A percentile compares a stretch with the other conserved stretches of the same genome.
phyloP scores from a whole-genome alignment of 2,113 vertebrate genomes.

The Delphinapterus leucas region DNA sequence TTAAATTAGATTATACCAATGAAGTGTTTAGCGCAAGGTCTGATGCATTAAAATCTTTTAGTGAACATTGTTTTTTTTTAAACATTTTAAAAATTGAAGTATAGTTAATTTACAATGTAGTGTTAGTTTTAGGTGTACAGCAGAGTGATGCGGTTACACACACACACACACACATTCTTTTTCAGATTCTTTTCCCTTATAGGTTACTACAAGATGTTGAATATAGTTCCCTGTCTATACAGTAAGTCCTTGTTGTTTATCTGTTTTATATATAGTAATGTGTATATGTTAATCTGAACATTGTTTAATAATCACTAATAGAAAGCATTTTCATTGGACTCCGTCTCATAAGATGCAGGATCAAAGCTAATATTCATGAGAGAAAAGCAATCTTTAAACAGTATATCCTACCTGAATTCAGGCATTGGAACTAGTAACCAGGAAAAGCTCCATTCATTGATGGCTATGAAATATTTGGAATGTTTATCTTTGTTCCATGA shows the following conservation, averaged over 20 bases:
- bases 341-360: background rate
- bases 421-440: background rate
- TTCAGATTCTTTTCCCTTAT: background rate
- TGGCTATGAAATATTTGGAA: background rate
- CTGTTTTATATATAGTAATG: background rate
- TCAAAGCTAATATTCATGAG: background rate
- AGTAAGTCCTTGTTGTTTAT: background rate
- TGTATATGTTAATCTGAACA: background rate
- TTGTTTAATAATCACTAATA: background rate
- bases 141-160: background rate
- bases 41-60: background rate
- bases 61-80: background rate
- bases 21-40: background rate
- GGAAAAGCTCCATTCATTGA: background rate
- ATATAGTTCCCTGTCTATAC: background rate
- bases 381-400: background rate
- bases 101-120: background rate
- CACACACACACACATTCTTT: background rate
- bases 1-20: background rate
- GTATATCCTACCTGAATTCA: background rate
- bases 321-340: background rate
- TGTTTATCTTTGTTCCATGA: conserved; percentile 25
- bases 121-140: background rate
- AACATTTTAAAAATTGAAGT: background rate
- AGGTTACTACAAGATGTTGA: background rate